Evolutionary conservation across 2,888 invertebrate species (phyloP).

Genomic region (Lithophane semibrunnea): DNA sequence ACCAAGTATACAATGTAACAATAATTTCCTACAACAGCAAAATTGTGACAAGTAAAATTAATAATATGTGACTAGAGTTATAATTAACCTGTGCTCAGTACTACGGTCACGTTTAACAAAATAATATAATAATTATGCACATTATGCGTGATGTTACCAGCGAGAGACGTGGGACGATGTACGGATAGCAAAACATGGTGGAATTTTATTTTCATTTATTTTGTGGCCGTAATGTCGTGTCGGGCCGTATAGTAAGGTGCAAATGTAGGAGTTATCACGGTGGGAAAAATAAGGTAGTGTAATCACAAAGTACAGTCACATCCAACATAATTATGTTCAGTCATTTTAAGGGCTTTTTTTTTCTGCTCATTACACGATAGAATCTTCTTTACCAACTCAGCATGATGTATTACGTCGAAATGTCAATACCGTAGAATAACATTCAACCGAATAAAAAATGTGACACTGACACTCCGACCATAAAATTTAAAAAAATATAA

Average conservation of each 20-base stretch:
- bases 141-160: slow-evolving; percentile 63
- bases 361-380: background rate
- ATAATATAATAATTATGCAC: slow-evolving; percentile 66
- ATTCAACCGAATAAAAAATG: background rate
- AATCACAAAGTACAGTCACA: background rate
- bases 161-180: slow-evolving; percentile 52
- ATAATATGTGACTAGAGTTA: slow-evolving; percentile 36
- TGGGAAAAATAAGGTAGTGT: background rate
- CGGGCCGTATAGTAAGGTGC: background rate
- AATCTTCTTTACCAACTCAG: background rate
- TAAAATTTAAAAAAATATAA: too few relatives aligned
- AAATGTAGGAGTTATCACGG: background rate
- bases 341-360: background rate
- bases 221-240: background rate
- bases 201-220: background rate
- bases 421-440: too few relatives aligned
- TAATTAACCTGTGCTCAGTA: slow-evolving; percentile 57
- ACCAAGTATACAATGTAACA: slow-evolving; percentile 11
- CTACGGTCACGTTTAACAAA: slow-evolving; percentile 67
- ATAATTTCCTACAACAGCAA: slow-evolving; percentile 29
- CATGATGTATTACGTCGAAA: too few relatives aligned
- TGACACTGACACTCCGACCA: background rate
- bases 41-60: slow-evolving; percentile 46
- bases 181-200: slow-evolving; percentile 48
- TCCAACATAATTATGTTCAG: background rate